These are phyloP conservation scores for Macrophya alboannulata DNA, from an alignment of 2,888 invertebrate species.

Conservation along the genomic window DNA sequence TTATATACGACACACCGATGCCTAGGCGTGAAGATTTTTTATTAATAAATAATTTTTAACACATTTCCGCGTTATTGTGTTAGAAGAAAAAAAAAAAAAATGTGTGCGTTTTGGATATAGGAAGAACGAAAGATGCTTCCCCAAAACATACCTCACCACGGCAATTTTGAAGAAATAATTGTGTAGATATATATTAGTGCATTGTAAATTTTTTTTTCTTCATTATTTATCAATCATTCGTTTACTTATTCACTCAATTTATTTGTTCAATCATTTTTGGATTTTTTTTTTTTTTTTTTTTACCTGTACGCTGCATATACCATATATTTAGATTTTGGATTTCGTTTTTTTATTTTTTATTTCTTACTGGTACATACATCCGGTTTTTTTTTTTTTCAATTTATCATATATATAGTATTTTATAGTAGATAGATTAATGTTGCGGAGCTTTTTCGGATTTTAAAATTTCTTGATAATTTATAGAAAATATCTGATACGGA, in stretches of 20 bases:
- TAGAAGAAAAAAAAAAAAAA: not conserved
- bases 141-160: constrained; percentile 79
- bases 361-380: not conserved
- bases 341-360: not conserved
- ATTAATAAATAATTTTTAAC: no score
- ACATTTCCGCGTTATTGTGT: no score
- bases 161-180: constrained; percentile 62
- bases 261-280: no score
- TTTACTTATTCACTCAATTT: not conserved
- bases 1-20: no score
- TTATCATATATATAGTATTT: not conserved
- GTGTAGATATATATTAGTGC: not conserved
- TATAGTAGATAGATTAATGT: not conserved
- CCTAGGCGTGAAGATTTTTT: no score
- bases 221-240: no score
- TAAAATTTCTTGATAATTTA: no score
- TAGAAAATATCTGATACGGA: no score
- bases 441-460: not conserved
- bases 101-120: constrained; percentile 75
- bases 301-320: not conserved
- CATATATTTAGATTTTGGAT: not conserved
- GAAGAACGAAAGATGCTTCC: constrained; percentile 78
- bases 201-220: not conserved
- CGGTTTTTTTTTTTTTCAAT: not conserved
- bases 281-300: not conserved